Evolutionary conservation across 2,113 vertebrate genomes (phyloP).

Genomic region (Dicerorhinus sumatrensis): DNA sequence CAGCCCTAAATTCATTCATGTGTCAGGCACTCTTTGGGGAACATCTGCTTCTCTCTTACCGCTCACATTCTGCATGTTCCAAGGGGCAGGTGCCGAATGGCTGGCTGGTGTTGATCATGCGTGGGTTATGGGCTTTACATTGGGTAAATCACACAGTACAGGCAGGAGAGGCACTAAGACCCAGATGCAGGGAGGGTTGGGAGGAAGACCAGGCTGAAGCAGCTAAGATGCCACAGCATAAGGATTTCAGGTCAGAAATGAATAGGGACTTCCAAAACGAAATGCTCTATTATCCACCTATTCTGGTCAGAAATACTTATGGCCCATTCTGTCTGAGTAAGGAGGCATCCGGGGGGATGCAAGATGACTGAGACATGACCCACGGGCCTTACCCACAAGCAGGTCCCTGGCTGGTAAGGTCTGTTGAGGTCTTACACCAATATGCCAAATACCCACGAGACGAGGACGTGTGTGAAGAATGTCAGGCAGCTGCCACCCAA

Average conservation of each 20-base stretch:
- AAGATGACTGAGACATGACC: neutral
- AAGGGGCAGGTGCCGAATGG: neutral
- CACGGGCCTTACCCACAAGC: accelerated
- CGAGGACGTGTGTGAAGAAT: neutral
- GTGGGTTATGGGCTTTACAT: neutral
- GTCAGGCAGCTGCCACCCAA: neutral
- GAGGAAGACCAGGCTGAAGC: no score
- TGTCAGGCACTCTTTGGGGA: neutral
- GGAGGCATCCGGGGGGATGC: neutral
- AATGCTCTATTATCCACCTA: no score
- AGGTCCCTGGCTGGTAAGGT: neutral
- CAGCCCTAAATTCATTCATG: neutral
- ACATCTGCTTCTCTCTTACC: neutral
- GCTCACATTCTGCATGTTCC: neutral
- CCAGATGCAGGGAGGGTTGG: accelerated
- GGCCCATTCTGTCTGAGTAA: neutral
- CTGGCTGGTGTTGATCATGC: neutral
- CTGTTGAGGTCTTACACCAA: neutral
- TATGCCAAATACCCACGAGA: neutral
- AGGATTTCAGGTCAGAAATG: neutral
- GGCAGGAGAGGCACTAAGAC: neutral
- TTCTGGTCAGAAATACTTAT: neutral
- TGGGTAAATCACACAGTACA: no score
- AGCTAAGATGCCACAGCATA: neutral
- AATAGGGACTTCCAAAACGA: neutral